These are phyloP conservation scores for Solenopsis invicta DNA, from an alignment of 1,140 invertebrate species.

Conservation along the genomic window DNA sequence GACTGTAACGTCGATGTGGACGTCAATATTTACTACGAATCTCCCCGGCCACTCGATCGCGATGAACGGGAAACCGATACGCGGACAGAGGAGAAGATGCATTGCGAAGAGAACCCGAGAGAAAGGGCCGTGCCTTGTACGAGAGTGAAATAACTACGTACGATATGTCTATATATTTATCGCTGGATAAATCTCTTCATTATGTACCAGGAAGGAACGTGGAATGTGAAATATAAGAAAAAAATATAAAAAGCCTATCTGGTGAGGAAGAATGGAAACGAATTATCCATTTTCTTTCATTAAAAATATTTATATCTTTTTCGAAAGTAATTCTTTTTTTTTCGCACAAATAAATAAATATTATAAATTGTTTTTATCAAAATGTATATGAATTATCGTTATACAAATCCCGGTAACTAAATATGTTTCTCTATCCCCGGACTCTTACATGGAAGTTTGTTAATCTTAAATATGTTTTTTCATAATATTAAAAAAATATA, in stretches of 20 bases:
- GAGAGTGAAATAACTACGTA: conserved; percentile 2
- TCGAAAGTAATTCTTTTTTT: no score
- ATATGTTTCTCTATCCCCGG: no score
- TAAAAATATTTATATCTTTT: no score
- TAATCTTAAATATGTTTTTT: no score
- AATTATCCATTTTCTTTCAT: neutral
- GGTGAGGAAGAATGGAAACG: neutral
- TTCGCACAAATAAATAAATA: no score
- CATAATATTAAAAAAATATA: no score
- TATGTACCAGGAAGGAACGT: neutral
- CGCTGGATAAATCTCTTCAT: conserved; percentile 17
- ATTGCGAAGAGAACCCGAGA: neutral
- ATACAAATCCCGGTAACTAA: no score
- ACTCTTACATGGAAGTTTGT: no score
- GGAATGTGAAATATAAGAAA: neutral
- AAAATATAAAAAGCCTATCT: neutral
- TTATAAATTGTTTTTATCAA: no score
- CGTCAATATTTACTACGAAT: conserved; percentile 65
- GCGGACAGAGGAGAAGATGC: conserved; percentile 28
- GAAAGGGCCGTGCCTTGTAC: neutral
- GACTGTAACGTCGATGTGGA: conserved; percentile 38
- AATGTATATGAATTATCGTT: no score
- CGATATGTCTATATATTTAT: neutral
- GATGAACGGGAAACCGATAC: conserved; percentile 58
- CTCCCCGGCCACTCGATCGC: conserved; percentile 52